These are phyloP conservation scores for Nycticorax nycticorax DNA, from an alignment of 2,113 vertebrate genomes.

Conservation along the genomic window DNA sequence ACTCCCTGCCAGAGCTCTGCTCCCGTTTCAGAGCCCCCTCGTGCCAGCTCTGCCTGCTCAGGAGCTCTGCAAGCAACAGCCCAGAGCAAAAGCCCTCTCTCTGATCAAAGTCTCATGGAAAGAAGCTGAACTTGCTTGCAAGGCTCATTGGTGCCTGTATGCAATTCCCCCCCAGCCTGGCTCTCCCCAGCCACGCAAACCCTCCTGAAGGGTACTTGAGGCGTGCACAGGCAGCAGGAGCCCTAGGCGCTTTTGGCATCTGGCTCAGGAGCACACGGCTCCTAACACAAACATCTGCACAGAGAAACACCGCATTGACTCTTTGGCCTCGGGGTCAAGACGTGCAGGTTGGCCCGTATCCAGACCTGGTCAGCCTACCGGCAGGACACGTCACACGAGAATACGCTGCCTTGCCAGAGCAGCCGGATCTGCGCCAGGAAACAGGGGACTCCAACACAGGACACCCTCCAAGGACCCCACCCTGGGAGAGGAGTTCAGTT, in stretches of 20 bases:
- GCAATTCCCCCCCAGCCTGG: not conserved
- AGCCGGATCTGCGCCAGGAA: not conserved
- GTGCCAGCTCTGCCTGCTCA: not conserved
- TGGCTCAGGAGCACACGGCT: not conserved
- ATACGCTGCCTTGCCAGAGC: not conserved
- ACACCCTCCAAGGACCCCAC: not conserved
- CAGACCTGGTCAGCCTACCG: not conserved
- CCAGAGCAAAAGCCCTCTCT: not conserved
- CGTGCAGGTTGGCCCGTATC: rapidly evolving
- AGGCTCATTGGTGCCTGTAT: not conserved
- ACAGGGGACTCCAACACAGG: not conserved
- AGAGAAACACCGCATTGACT: not conserved
- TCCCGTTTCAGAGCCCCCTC: not conserved
- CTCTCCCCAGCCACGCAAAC: not conserved
- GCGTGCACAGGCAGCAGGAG: not conserved
- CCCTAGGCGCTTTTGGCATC: not conserved
- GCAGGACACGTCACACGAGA: not conserved
- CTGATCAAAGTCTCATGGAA: not conserved
- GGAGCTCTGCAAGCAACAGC: not conserved
- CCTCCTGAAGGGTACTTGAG: not conserved
- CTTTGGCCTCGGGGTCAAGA: not conserved
- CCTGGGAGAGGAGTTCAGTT: not conserved
- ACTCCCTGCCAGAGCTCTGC: not conserved
- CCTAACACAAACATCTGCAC: not conserved
- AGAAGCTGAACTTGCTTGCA: not conserved